Conservation (phyloP, 2,888 invertebrate species). For the Leptogaster cylindrica region DNA sequence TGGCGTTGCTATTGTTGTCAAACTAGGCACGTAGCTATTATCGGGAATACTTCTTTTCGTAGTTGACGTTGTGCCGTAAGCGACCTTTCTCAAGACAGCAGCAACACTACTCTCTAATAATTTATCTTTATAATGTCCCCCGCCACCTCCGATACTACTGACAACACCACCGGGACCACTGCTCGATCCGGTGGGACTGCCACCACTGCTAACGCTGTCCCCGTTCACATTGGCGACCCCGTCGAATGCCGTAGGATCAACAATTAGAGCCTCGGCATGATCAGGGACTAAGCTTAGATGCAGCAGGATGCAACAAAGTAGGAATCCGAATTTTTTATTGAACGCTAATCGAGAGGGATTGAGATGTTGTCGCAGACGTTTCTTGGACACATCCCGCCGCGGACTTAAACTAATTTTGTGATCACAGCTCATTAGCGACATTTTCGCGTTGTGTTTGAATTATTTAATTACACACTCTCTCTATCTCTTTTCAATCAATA, state of each 20-base stretch:
- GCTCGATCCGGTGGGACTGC: constrained; percentile 41
- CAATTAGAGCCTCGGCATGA: constrained; percentile 3
- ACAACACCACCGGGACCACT: constrained; percentile 45
- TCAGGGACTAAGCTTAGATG: background rate
- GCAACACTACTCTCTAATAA: constrained; percentile 69
- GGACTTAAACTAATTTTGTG: constrained; percentile 49
- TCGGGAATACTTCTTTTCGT: constrained; percentile 74
- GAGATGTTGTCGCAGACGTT: constrained; percentile 40
- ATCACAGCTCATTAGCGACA: constrained; percentile 39
- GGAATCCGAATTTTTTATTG: background rate
- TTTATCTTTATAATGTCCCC: constrained; percentile 64
- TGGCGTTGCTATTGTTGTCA: constrained; percentile 71
- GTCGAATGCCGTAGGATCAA: background rate
- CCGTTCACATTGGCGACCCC: constrained; percentile 21
- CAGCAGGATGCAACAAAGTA: background rate
- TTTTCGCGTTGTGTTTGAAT: background rate
- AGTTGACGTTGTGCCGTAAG: constrained; percentile 69
- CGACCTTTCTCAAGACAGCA: constrained; percentile 73
- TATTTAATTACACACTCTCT: no score
- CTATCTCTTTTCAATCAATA: background rate
- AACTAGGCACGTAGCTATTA: constrained; percentile 66
- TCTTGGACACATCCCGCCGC: constrained; percentile 48
- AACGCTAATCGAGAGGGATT: background rate
- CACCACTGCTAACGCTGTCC: constrained; percentile 28
- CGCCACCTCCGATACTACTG: constrained; percentile 49